Evolutionary conservation across 2,113 vertebrate genomes (phyloP).

Genomic region (Monopterus albus): DNA sequence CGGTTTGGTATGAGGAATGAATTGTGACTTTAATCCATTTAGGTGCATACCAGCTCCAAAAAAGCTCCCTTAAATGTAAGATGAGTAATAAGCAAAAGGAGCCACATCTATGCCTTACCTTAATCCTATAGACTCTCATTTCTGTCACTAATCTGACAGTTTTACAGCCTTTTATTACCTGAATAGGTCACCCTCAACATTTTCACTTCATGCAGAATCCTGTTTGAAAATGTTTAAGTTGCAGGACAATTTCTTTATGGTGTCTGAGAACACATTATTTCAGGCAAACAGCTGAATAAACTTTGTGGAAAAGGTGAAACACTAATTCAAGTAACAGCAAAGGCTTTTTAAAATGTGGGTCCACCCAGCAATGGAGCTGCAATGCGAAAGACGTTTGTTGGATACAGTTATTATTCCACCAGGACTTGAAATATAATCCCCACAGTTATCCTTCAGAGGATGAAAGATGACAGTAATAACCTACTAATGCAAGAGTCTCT

Average conservation of each 20-base stretch:
- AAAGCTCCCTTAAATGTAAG: constrained; percentile 62
- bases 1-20: constrained; percentile 63
- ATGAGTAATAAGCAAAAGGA: constrained; percentile 75
- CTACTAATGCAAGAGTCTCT: constrained; percentile 22
- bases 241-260: constrained; percentile 50
- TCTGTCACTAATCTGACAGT: constrained; percentile 78
- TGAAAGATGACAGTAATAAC: constrained; percentile 56
- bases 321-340: constrained; percentile 14
- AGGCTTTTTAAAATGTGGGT: constrained; percentile 46
- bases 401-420: constrained; percentile 44
- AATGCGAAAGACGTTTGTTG: constrained; percentile 55
- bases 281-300: constrained; percentile 65
- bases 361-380: constrained; percentile 12
- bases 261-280: constrained; percentile 49
- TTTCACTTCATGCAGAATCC: constrained; percentile 65
- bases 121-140: constrained; percentile 75
- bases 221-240: constrained; percentile 48
- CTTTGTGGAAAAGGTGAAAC: constrained; percentile 30
- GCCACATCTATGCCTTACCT: constrained; percentile 67
- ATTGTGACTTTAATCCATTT: constrained; percentile 80
- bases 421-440: constrained; percentile 41
- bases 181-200: constrained; percentile 66
- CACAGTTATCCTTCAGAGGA: constrained; percentile 45
- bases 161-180: constrained; percentile 75
- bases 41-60: constrained; percentile 64